Conservation (phyloP, 2,113 vertebrate species). For the Prionailurus bengalensis region DNA sequence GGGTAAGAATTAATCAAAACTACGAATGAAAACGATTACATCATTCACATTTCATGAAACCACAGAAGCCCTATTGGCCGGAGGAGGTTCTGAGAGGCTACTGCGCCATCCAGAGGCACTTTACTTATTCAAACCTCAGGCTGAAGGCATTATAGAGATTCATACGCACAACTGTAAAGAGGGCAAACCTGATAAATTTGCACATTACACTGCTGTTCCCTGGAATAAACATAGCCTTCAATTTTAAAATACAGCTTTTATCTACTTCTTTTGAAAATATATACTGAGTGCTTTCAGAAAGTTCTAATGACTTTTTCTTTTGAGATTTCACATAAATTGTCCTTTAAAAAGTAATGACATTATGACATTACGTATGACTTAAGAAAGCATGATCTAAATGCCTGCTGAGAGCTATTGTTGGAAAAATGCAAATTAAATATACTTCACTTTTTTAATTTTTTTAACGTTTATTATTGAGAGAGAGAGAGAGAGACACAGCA, state of each 20-base stretch:
- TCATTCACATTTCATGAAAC: background rate
- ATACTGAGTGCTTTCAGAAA: background rate
- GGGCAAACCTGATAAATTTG: background rate
- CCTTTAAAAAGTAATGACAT: background rate
- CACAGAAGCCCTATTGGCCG: background rate
- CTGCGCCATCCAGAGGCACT: background rate
- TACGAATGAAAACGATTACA: background rate
- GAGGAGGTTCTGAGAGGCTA: background rate
- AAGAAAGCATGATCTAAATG: background rate
- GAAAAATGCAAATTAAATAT: background rate
- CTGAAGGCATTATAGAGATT: background rate
- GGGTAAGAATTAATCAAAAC: background rate
- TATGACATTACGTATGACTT: background rate
- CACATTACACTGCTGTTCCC: background rate
- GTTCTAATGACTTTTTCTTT: background rate
- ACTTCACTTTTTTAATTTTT: no score
- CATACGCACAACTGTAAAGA: background rate
- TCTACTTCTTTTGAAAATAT: background rate
- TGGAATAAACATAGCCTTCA: background rate
- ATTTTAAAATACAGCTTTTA: background rate
- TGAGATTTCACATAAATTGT: background rate
- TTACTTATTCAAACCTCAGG: background rate
- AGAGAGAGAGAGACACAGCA: no score
- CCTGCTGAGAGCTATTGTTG: background rate
- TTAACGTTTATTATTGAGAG: no score